Evolutionary conservation across 2,113 vertebrate genomes (phyloP), one percentile per base, ranked within the genome.

Genomic region (Desmodus rotundus): DNA sequence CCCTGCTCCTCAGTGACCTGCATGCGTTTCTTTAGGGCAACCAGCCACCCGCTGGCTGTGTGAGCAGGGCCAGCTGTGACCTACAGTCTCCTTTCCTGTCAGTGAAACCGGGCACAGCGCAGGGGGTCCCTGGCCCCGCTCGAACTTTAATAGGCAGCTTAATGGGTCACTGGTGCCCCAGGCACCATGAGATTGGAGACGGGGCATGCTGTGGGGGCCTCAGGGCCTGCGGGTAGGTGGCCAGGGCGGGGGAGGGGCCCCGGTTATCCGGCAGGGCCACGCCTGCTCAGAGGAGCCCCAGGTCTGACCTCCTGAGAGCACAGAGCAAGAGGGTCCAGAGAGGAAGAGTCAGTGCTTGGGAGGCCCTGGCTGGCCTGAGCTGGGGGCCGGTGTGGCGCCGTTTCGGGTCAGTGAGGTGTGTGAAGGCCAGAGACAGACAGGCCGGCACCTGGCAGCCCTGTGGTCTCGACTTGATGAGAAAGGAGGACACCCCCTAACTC

Each of bases 291-390:
- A n/a, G 67, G 61, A 47, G 28, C 13, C 20, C 63, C 41, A n/a
- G 9, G 16, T 7, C 36, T 15, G n/a, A 11, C 26, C 13, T 36
- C 52, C 38, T 1, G 13, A 5, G 61, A 41, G 72, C 11, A 4
- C 7, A 16, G 38, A 14, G 50, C 17, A 45, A 12, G 26, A 28
- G 26, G 43, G 41, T 20, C 12, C 2, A 0, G 33, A 33, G 45
- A 45, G 26, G 61, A 26, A 33, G 76, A 3, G 6, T 5, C 77
- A 4, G 26, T 0, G 26, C 41, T 22, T 13, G 1, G 8, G 31
- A 10, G n/a, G 9, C 0, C 0, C 58, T 45, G 9, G 16, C 47
- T 6, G 0, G 38, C 45, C 26, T 16, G n/a, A 15, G 14, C 1
- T 4, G 19, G 36, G 43, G 50, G 16, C 12, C 20, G 8, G 26